phyloP scores from a whole-genome alignment of 2,797 vertebrate genomes.

The Lagorchestes hirsutus region DNA sequence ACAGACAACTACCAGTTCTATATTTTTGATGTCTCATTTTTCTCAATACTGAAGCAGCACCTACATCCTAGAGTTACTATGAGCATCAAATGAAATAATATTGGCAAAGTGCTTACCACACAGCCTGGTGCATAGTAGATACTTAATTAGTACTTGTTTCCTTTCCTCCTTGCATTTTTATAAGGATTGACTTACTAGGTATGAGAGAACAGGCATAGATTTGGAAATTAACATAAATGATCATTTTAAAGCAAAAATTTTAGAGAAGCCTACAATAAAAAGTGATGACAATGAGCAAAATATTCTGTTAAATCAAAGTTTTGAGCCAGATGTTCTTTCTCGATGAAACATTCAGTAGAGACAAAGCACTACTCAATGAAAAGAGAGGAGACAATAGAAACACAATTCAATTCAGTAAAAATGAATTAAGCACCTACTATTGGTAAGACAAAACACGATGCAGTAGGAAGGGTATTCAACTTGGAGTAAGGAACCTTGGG shows the following conservation, averaged over 20 bases:
- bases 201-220: not conserved
- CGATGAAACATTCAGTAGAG: not conserved
- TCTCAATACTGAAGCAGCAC: not conserved
- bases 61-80: not conserved
- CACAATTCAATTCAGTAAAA: not conserved
- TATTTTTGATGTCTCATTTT: not conserved
- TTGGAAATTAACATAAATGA: not conserved
- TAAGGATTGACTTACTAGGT: not conserved
- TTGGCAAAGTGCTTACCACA: not conserved
- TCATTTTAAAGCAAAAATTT: not conserved
- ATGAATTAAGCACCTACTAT: not conserved
- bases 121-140: not conserved
- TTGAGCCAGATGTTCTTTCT: not conserved
- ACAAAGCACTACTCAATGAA: not conserved
- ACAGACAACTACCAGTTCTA: not conserved
- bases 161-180: not conserved
- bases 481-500: not conserved
- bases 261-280: not conserved
- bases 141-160: not conserved
- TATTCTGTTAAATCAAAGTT: not conserved
- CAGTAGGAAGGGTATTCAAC: not conserved
- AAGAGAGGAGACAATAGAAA: not conserved
- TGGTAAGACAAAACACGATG: not conserved
- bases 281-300: not conserved
- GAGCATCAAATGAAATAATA: not conserved